Conservation (phyloP, 2,797 vertebrate genomes). For the Cynopterus sphinx region DNA sequence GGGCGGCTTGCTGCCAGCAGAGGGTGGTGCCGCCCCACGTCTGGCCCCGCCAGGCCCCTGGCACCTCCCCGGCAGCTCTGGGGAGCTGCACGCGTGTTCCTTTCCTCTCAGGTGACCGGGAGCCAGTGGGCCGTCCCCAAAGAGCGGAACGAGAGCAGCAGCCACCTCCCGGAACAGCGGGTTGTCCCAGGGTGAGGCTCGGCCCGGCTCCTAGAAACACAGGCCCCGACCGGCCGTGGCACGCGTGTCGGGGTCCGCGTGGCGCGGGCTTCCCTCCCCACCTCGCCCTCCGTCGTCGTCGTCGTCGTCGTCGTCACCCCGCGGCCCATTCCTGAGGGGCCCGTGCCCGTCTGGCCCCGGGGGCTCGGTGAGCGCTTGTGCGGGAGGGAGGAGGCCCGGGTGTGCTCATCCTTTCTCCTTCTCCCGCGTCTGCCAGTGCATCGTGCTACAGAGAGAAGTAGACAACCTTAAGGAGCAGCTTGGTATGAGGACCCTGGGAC, state of each 20-base stretch:
- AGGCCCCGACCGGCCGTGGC: background rate
- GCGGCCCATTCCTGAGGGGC: background rate
- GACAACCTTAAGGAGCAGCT: background rate
- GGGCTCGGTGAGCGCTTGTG: fast-evolving
- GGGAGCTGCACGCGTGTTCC: background rate
- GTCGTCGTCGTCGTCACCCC: no score
- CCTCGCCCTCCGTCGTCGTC: no score
- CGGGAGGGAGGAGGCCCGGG: background rate
- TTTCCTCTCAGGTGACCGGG: background rate
- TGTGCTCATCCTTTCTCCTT: background rate
- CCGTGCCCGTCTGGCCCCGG: background rate
- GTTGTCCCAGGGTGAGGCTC: background rate
- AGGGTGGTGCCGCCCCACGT: background rate
- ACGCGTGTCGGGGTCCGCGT: background rate
- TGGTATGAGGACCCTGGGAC: background rate
- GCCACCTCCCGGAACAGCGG: background rate
- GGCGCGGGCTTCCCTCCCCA: background rate
- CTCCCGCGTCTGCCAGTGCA: background rate
- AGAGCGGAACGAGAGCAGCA: background rate
- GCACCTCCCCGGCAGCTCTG: background rate
- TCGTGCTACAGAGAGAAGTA: background rate
- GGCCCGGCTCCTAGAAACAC: background rate
- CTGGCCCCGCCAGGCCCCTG: background rate
- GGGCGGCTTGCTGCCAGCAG: constrained; percentile 10
- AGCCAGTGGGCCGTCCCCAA: no score